Conservation (phyloP, 2,888 invertebrate species). For the Euplexia lucipara region DNA sequence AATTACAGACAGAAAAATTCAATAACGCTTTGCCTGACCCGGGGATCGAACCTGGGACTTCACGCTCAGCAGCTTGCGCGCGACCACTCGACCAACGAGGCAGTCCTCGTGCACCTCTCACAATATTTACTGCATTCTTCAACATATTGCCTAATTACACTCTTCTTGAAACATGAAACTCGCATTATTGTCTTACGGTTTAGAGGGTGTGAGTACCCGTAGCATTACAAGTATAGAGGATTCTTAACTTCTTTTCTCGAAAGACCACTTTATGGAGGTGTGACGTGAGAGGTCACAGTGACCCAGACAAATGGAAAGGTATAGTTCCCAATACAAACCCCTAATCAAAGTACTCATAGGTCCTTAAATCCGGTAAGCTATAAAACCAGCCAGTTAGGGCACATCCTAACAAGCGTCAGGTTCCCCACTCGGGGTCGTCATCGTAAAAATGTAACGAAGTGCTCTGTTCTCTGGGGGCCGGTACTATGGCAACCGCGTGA, state of each 20-base stretch:
- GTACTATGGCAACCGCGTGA: constrained; percentile 20
- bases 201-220: neutral
- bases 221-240: neutral
- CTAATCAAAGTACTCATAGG: neutral
- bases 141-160: too few relatives aligned
- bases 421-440: constrained; percentile 30
- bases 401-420: constrained; percentile 48
- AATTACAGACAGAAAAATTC: too few relatives aligned
- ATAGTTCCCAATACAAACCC: neutral
- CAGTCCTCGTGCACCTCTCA: too few relatives aligned
- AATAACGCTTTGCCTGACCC: too few relatives aligned
- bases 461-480: constrained; percentile 29
- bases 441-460: constrained; percentile 51
- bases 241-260: too few relatives aligned
- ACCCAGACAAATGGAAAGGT: neutral
- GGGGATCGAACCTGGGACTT: too few relatives aligned
- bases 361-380: neutral
- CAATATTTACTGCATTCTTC: too few relatives aligned
- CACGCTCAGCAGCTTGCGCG: too few relatives aligned
- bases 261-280: too few relatives aligned
- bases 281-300: too few relatives aligned
- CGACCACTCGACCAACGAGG: too few relatives aligned
- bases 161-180: too few relatives aligned
- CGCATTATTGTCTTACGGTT: neutral
- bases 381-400: constrained; percentile 11